Base-by-base conservation (phyloP, 2,888 invertebrate species). In the Scrobipalpa atriplicella region DNA sequence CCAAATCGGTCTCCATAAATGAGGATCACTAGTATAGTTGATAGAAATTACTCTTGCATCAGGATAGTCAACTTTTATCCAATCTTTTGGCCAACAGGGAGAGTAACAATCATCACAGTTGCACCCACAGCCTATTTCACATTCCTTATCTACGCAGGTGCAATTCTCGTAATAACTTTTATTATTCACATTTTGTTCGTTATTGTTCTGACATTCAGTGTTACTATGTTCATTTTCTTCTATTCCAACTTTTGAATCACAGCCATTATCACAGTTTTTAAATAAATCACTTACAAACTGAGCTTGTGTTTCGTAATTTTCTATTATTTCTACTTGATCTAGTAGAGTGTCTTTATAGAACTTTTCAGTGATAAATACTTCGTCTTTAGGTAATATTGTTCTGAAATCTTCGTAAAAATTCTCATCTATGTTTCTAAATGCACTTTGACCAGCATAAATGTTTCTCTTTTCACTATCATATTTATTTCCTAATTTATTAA, bases 11-110 rank as follows among this genome's bases (percentile, higher is more conserved):
- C 96, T 92, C 96, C 97, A 97, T 21, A 96, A 86, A 78, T 95
- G 94, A 0, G 95, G 95, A 75, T 96, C 96, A 1, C 97, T 96
- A 0, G 96, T 96, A 78, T 97, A 98, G 78, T 97, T 97, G 0
- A 98, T 88, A 2, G 96, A 96, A 29, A 98, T 94, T 0, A 98
- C 94, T 56, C 98, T 93, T 0, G 96, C 95, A 0, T 95, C 94
- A 0, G 96, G 96, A 77, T 95, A 95, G 80, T 98, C 98, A 51
- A 94, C 80, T 0, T 96, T 95, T 29, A 98, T 84, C 98, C 98
- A 98, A 81, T 98, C 97, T 68, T 94, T 93, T 0, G 98, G 98
- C 97, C 97, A 98, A 78, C 97, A 97, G 11, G 87, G 83, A 0
- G 95, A 95, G 75, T 94, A 95, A 65, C 93, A 93, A 3, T 87